phyloP scores from a whole-genome alignment of 2,797 vertebrate genomes.

The Tiaroga cobitis region DNA sequence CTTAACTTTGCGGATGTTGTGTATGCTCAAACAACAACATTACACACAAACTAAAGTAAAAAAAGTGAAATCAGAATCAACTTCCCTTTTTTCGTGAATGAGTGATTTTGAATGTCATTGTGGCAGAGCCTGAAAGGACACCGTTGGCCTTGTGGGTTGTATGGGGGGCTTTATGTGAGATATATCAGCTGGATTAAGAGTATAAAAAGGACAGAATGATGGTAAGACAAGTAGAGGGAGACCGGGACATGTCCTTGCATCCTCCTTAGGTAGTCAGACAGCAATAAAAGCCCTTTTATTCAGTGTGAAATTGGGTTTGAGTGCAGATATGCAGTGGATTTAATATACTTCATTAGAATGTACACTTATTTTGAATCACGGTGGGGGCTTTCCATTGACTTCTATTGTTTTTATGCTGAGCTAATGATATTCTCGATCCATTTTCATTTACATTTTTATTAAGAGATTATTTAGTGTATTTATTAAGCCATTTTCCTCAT shows the following conservation, averaged over 20 bases:
- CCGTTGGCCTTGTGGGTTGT: constrained; percentile 7
- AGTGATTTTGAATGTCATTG: constrained; percentile 35
- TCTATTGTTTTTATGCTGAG: constrained; percentile 5
- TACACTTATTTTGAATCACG: background rate
- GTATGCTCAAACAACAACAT: no score
- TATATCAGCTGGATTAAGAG: constrained; percentile 41
- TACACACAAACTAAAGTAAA: background rate
- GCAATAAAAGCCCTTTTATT: constrained; percentile 54
- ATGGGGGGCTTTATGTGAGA: constrained; percentile 40
- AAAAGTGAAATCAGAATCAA: background rate
- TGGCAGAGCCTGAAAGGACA: constrained; percentile 26
- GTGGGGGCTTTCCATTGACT: background rate
- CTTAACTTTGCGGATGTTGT: no score
- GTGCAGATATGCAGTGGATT: constrained; percentile 31
- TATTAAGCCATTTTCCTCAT: background rate
- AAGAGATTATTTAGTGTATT: constrained; percentile 1
- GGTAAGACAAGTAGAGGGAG: background rate
- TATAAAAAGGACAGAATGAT: constrained; percentile 23
- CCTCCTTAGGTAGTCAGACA: constrained; percentile 1
- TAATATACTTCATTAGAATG: constrained; percentile 34
- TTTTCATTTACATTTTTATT: constrained; percentile 35
- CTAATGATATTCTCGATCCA: constrained; percentile 17
- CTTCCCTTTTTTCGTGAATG: constrained; percentile 7
- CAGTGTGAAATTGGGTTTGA: constrained; percentile 58
- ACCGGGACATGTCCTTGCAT: constrained; percentile 21